Evolutionary conservation across 2,888 invertebrate genomes (phyloP).

Genomic region (Eurytoma californica): DNA sequence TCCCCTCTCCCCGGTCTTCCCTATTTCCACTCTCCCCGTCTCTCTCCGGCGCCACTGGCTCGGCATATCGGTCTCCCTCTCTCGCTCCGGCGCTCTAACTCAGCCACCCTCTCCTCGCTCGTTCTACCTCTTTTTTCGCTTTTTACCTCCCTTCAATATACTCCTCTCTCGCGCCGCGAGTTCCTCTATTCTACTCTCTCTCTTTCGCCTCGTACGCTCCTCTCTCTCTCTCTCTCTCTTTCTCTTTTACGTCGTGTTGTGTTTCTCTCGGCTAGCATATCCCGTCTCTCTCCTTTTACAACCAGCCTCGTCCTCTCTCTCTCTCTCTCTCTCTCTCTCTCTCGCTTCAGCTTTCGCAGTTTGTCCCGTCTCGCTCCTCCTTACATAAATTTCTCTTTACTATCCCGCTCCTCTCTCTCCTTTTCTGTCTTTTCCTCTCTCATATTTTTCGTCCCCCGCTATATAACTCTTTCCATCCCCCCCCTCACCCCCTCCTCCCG

Average conservation of each 20-base stretch:
- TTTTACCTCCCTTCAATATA: slow-evolving; percentile 41
- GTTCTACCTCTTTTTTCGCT: slow-evolving; percentile 32
- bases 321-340: slow-evolving; percentile 11
- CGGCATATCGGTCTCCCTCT: slow-evolving; percentile 8
- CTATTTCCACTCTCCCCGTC: slow-evolving; percentile 38
- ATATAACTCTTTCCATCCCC: neutral
- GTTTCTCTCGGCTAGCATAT: neutral
- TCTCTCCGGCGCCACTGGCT: slow-evolving; percentile 13
- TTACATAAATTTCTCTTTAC: slow-evolving; percentile 46
- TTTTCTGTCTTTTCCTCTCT: slow-evolving; percentile 35
- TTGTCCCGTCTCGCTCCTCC: slow-evolving; percentile 37
- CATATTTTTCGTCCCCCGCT: slow-evolving; percentile 33
- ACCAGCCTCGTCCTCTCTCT: slow-evolving; percentile 27
- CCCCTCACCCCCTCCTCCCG: neutral
- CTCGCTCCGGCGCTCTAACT: slow-evolving; percentile 21
- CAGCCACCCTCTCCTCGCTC: slow-evolving; percentile 22
- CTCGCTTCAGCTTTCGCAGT: slow-evolving; percentile 20
- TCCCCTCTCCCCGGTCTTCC: slow-evolving; percentile 64
- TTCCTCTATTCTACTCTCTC: slow-evolving; percentile 20
- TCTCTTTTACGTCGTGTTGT: slow-evolving; percentile 11
- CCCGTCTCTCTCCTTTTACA: neutral
- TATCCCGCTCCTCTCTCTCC: slow-evolving; percentile 4
- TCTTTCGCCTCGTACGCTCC: neutral
- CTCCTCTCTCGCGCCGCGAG: slow-evolving; percentile 22
- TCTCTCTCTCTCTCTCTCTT: slow-evolving; percentile 1